Conservation (phyloP, 2,797 vertebrate genomes). For the Todus mexicanus region DNA sequence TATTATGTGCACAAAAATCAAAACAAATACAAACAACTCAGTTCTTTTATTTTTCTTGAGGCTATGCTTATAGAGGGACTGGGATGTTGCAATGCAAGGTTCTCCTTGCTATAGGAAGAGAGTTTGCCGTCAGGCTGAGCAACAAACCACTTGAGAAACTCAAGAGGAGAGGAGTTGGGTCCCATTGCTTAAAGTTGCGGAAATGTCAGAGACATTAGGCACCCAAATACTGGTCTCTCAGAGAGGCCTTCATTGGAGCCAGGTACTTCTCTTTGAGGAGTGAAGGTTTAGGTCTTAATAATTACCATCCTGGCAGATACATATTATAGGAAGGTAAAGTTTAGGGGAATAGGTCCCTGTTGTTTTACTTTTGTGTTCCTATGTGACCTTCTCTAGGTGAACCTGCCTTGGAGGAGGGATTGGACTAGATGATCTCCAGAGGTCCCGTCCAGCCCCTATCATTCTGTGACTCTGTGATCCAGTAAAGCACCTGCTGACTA, state of each 20-base stretch:
- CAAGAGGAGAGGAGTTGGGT: background rate
- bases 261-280: background rate
- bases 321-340: background rate
- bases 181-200: background rate
- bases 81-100: background rate
- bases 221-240: background rate
- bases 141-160: background rate
- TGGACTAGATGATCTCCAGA: too few relatives aligned
- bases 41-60: background rate
- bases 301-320: background rate
- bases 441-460: too few relatives aligned
- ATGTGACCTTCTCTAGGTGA: too few relatives aligned
- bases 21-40: background rate
- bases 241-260: background rate
- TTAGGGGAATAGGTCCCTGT: background rate
- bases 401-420: too few relatives aligned
- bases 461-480: too few relatives aligned
- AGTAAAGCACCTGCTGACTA: background rate
- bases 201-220: background rate
- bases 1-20: background rate
- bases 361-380: background rate
- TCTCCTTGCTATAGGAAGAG: background rate
- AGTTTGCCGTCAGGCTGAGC: background rate
- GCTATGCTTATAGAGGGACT: background rate
- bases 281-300: background rate